Base-by-base conservation (phyloP, 2,888 invertebrate genomes). In the Tinea pellionella region DNA sequence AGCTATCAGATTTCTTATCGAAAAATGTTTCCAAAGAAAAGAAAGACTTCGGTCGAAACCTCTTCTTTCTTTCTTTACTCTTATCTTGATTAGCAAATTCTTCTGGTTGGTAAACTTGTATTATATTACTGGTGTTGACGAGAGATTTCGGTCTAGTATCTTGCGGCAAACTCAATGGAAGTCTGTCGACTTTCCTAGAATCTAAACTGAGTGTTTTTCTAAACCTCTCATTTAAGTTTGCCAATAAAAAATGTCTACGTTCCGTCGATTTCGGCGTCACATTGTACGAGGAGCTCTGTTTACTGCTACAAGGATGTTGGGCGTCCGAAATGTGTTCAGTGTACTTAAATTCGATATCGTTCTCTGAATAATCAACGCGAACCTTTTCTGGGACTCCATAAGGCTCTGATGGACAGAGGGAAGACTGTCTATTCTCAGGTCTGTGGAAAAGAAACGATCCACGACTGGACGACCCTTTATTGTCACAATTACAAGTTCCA, bases 1-100 rank as follows among this genome's bases (percentile, higher is more conserved):
- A 88, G 1, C 84, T 80, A 62, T 88, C 88, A 57, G 88, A 88
- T 64, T 81, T 82, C 69, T 88, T 85, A 65, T 88, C 88, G 59
- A 88, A 87, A 66, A 88, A 88, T 6, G 87, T 86, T 61, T 88
- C 88, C n/a, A 88, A 65, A 0, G 88, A 88, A 64, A 88, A 88
- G 65, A 88, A 88, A 0, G 88, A 88, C 65, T 85, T 88, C 6
- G 88, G 74, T 43, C 65, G 63, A 61, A 64, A 66, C 68, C 86
- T 88, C 64, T 88, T 88, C 65, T 88, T 88, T 1, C 80, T 81
- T 63, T 82, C 85, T 15, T 43, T 42, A 61, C 64, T 74, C 65
- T 85, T 86, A 59, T 74, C 80, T 72, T 80, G 80, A 78, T 81
- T 82, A 69, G 78, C 67, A 6, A 77, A 73, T 13, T 83, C 80